Percentiles rank a stretch among this genome's conserved stretches.
Evolutionary conservation across 2,113 vertebrate species (phyloP).

Genomic region (Anser brachyrhynchus): DNA sequence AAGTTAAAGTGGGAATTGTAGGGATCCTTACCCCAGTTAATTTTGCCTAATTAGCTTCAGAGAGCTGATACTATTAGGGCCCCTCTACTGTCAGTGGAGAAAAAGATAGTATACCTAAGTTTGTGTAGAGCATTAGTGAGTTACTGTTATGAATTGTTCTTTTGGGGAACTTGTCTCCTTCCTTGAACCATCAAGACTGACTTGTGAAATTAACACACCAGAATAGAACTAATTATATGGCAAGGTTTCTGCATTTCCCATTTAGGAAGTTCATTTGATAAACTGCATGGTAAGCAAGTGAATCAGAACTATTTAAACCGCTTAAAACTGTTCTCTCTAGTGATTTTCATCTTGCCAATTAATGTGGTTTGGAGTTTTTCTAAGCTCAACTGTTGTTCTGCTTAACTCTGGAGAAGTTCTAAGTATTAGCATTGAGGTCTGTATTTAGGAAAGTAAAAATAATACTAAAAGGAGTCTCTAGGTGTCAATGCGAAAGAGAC

Average conservation of each 20-base stretch:
- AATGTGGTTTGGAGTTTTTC: not conserved
- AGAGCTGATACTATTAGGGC: not conserved
- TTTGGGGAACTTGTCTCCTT: not conserved
- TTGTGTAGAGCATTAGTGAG: not conserved
- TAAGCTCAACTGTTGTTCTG: not conserved
- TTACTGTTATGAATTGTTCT: not conserved
- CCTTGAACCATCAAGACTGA: not conserved
- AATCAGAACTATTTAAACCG: not conserved
- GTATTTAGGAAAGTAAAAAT: not conserved
- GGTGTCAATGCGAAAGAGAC: not conserved
- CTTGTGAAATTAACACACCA: not conserved
- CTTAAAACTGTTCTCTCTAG: not conserved
- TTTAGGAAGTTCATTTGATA: slow-evolving; percentile 24
- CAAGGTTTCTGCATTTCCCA: not conserved
- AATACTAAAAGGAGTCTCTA: not conserved
- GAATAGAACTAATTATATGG: slow-evolving; percentile 9
- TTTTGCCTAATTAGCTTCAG: not conserved
- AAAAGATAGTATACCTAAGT: not conserved
- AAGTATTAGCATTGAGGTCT: not conserved
- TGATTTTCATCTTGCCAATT: not conserved
- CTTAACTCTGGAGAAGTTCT: not conserved
- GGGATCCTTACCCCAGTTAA: not conserved
- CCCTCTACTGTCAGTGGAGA: not conserved
- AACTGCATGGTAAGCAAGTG: not conserved
- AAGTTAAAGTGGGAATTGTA: not conserved